Evolutionary conservation across 2,888 invertebrate genomes (phyloP).

Genomic region (Geophilus truncorum): DNA sequence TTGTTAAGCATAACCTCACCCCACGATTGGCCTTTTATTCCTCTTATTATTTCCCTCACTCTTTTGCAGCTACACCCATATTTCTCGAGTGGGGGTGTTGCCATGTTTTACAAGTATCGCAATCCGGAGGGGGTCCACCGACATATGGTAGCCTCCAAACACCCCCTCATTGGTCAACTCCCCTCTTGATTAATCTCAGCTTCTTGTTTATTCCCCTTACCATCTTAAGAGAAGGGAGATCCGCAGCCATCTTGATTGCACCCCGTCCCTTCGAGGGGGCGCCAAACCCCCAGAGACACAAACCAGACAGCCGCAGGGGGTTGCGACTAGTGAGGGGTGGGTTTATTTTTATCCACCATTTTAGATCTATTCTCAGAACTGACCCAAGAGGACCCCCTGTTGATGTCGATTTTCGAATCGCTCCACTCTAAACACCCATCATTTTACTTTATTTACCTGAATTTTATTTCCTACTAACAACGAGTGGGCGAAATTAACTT

Average conservation of each 20-base stretch:
- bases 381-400: background rate
- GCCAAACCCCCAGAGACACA: conserved; percentile 14
- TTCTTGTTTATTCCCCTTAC: conserved; percentile 11
- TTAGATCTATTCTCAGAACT: conserved; percentile 13
- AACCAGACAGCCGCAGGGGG: conserved; percentile 13
- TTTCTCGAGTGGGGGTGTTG: background rate
- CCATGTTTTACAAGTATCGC: conserved; percentile 12
- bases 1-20: background rate
- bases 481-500: too few relatives aligned
- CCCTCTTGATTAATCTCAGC: conserved; percentile 11
- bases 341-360: conserved; percentile 3
- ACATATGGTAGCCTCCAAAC: conserved; percentile 15
- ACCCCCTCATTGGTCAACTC: conserved; percentile 14
- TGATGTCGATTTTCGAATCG: background rate
- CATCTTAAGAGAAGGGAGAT: conserved; percentile 1
- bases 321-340: background rate
- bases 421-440: too few relatives aligned
- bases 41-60: background rate
- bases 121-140: background rate
- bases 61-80: background rate
- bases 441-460: too few relatives aligned
- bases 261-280: background rate
- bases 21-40: background rate
- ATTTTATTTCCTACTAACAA: too few relatives aligned
- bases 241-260: conserved; percentile 14